Evolutionary conservation across 2,888 invertebrate genomes (phyloP), one percentile per base, ranked within the genome.

Genomic region (Drosophila infuscata): DNA sequence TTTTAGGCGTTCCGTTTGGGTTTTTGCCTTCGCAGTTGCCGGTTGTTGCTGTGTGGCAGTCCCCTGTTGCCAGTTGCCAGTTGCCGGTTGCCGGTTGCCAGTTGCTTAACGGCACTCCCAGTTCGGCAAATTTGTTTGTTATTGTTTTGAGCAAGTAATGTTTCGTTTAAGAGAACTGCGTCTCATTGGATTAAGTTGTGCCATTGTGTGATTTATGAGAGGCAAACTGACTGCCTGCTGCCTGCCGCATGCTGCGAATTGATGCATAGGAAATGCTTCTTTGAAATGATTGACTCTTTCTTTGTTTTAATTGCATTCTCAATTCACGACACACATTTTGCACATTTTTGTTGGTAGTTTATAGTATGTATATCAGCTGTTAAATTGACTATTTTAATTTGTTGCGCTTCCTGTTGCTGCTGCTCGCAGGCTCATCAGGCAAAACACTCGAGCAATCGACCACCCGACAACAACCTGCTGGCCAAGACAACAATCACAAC

Each of bases 381-480:
- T 32, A 56, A 73, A 72, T 72, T 65, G 52, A 41, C 58, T 59
- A 35, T 60, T 43, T 51, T 82, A 73, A 84, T 76, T 76, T 89
- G 72, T 68, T 51, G 52, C 63, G 83, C 80, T 88, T 84, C 84
- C 84, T 74, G 84, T 56, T 59, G 66, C 65, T 81, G 75, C 58
- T 81, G 75, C 58, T 53, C 36, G 32, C 74, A 57, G 60, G 56
- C 74, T 65, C 74, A 58, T 64, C 72, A 53, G 62, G 17, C 36
- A 49, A 66, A 65, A 62, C 68, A 63, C 62, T 35, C 43, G 81
- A 72, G 66, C 70, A 63, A 65, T 48, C 54, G 86, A 75, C 68
- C 86, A 85, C 70, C 81, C 66, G 85, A 89, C 66, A 79, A 53
- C 70, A 59, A 66, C 60, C 72, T 64, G 78, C 71, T 59, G 38